These are phyloP conservation scores for Lepidotrigona ventralis DNA, from an alignment of 1,140 invertebrate genomes.

Conservation along the genomic window DNA sequence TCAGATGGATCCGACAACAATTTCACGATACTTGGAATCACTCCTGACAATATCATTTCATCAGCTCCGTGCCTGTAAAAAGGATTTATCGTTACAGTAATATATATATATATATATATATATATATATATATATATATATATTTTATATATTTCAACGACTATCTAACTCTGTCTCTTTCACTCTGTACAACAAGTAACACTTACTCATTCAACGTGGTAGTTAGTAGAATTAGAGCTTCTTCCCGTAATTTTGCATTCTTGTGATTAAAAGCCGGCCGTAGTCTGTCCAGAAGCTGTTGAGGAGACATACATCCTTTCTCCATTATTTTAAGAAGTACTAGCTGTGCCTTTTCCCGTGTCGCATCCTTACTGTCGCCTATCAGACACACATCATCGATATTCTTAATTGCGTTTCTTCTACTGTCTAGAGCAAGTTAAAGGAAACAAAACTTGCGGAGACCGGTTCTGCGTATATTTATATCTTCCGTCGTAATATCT, in stretches of 20 bases:
- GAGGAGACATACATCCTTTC: constrained; percentile 88
- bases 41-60: constrained; percentile 88
- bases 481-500: constrained; percentile 51
- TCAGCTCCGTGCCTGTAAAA: constrained; percentile 89
- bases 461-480: constrained; percentile 52
- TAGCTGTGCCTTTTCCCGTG: constrained; percentile 90
- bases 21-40: constrained; percentile 91
- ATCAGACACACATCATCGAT: neutral
- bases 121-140: neutral
- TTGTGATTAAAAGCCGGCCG: constrained; percentile 89
- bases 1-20: constrained; percentile 94
- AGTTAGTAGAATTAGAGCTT: constrained; percentile 88
- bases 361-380: constrained; percentile 91
- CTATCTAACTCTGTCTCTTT: neutral
- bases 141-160: neutral
- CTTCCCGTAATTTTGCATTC: constrained; percentile 92
- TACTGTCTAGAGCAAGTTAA: neutral
- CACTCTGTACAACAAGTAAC: neutral
- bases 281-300: constrained; percentile 90
- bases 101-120: too few relatives aligned
- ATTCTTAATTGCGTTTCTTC: neutral
- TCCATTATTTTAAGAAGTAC: constrained; percentile 90
- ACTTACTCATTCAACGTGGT: constrained; percentile 91
- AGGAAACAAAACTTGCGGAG: constrained; percentile 7
- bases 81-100: neutral